Evolutionary conservation across 2,113 vertebrate genomes (phyloP), one percentile per base, ranked within the genome.

Genomic region (Redunca redunca): DNA sequence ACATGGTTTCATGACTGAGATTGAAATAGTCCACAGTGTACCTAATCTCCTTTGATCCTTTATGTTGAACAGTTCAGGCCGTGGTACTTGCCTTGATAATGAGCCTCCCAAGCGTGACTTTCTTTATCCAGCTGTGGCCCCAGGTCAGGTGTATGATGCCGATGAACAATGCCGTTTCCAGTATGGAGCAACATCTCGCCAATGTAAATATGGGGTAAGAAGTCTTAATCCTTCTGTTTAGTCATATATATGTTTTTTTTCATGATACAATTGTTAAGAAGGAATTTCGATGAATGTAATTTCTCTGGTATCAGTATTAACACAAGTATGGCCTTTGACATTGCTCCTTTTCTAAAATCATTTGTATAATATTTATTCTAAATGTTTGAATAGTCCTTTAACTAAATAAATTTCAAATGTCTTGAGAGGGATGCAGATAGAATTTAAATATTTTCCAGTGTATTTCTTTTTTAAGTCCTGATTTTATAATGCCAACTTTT

Each of bases 201-300:
- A 99, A 97, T 99, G 99, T 99, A 99, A 99, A 99, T 99, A 99
- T 98, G 99, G 99, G 99, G 99, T 99, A 99, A 99, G 99, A 99
- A 99, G 98, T 99, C 99, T 98, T 99, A 98, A 98, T 99, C 97
- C 96, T 99, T 99, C 98, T 83, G 90, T 97, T 97, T 97, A 97
- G 95, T 98, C 81, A 98, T 85, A 97, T 98, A 82, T 97, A 80
- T 96, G 62, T 98, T 80, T 98, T 98, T 81, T 88, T 83, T 98
- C 94, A 43, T 92, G 95, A 87, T 15, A 88, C 97, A 97, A 74
- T 93, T 96, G 77, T 97, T 93, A 48, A 97, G 91, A 95, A 96
- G 58, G 88, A 94, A 87, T 97, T 82, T 81, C 90, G 80, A 23
- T 88, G 95, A 95, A 83, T 12, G 7, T 81, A 92, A 16, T 92